Evolutionary conservation across 35 echinoderm and acorn worm species (phyloP).

Genomic region (Hemicentrotus pulcherrimus): DNA sequence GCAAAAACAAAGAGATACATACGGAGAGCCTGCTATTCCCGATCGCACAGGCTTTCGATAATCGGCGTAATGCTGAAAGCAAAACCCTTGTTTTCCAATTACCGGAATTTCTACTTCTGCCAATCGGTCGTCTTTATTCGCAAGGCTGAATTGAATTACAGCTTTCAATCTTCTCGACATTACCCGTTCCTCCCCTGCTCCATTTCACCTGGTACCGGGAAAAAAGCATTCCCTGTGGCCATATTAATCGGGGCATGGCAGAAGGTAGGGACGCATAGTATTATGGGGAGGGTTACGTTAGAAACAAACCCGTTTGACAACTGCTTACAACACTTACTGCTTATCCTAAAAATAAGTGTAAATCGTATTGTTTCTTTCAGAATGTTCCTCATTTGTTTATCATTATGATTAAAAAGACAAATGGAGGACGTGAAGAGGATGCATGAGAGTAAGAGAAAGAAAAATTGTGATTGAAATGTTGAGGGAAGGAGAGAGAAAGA

Average conservation of each 20-base stretch:
- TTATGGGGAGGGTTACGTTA: no score
- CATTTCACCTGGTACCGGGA: not conserved
- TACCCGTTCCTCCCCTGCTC: not conserved
- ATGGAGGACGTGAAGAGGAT: no score
- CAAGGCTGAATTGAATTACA: conserved; percentile 2
- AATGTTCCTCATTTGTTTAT: no score
- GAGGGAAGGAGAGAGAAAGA: not conserved
- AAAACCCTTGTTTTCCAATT: not conserved
- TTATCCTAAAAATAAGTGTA: no score
- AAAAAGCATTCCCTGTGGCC: not conserved
- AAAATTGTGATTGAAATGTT: not conserved
- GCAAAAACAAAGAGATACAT: not conserved
- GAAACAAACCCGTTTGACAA: no score
- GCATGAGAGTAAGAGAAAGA: no score
- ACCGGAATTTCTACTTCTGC: not conserved
- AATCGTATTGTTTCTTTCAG: no score
- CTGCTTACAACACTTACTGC: no score
- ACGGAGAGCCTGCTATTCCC: not conserved
- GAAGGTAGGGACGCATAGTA: no score
- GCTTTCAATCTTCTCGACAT: not conserved
- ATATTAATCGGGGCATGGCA: not conserved
- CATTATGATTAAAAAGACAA: no score
- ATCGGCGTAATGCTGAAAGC: not conserved
- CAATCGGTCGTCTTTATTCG: not conserved
- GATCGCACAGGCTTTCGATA: not conserved